A percentile compares a stretch with the other conserved stretches of the same genome.
Evolutionary conservation across 2,888 invertebrate genomes (phyloP).

Genomic region (Apotomis turbidana): DNA sequence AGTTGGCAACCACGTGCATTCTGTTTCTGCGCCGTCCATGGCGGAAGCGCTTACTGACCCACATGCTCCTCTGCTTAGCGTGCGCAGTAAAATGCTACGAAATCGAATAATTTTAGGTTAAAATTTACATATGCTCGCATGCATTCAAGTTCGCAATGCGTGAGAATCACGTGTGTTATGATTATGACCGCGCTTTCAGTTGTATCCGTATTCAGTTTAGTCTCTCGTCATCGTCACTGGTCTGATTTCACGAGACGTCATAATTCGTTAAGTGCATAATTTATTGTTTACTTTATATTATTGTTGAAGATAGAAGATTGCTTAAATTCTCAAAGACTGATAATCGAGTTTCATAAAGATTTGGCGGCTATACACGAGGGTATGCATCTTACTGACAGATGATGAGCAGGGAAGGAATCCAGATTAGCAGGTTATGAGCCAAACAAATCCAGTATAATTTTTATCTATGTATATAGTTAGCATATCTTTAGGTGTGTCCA

Average conservation of each 20-base stretch:
- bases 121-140: conserved; percentile 40
- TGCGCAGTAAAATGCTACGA: conserved; percentile 52
- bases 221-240: background rate
- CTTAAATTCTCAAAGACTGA: too few species aligned
- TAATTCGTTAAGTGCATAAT: background rate
- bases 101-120: conserved; percentile 39
- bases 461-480: too few species aligned
- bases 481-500: too few species aligned
- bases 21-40: conserved; percentile 49
- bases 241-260: conserved; percentile 1
- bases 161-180: conserved; percentile 33
- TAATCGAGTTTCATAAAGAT: too few species aligned
- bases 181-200: conserved; percentile 15
- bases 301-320: too few species aligned
- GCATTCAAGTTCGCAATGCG: conserved; percentile 36
- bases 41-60: conserved; percentile 72
- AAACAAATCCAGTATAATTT: too few species aligned
- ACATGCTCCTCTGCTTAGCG: conserved; percentile 51
- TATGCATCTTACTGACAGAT: too few species aligned
- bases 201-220: conserved; percentile 34
- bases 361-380: too few species aligned
- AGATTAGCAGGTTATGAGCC: too few species aligned
- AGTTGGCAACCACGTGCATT: conserved; percentile 64
- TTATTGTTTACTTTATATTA: background rate
- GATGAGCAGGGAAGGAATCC: too few species aligned